These are phyloP conservation scores for Yasuhikotakia modesta DNA, from an alignment of 2,797 vertebrate species.

Conservation along the genomic window DNA sequence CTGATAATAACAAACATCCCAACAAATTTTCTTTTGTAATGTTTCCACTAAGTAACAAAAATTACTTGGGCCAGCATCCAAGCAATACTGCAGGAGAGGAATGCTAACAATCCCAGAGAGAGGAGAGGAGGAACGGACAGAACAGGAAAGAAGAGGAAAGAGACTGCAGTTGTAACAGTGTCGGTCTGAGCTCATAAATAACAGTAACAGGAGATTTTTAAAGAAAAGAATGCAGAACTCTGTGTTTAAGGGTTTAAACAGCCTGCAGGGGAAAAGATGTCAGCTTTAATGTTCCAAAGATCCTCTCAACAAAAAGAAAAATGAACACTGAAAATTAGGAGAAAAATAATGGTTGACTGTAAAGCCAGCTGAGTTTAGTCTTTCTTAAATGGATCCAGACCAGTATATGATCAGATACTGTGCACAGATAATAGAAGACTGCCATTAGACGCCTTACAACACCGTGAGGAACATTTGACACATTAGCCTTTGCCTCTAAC, in stretches of 20 bases:
- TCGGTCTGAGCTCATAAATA: constrained; percentile 3
- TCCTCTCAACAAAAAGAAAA: background rate
- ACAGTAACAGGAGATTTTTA: background rate
- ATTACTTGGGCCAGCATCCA: background rate
- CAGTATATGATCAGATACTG: background rate
- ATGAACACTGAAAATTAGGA: background rate
- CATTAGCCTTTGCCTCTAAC: background rate
- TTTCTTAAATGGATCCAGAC: background rate
- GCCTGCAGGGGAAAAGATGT: constrained; percentile 19
- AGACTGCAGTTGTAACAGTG: background rate
- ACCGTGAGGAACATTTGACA: background rate
- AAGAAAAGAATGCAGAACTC: background rate
- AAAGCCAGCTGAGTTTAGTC: constrained; percentile 4
- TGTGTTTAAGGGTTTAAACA: background rate
- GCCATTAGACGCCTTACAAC: background rate
- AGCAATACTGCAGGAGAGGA: background rate
- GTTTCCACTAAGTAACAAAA: too few relatives aligned
- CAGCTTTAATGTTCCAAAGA: constrained; percentile 22
- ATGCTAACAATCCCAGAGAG: background rate
- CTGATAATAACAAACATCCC: too few relatives aligned
- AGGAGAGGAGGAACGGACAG: background rate
- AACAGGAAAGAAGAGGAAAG: background rate
- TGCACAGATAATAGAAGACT: background rate
- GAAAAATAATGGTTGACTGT: constrained; percentile 5
- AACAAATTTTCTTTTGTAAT: too few relatives aligned